These are phyloP conservation scores for Apis mellifera DNA, from an alignment of 1,140 invertebrate genomes.

Conservation along the genomic window DNA sequence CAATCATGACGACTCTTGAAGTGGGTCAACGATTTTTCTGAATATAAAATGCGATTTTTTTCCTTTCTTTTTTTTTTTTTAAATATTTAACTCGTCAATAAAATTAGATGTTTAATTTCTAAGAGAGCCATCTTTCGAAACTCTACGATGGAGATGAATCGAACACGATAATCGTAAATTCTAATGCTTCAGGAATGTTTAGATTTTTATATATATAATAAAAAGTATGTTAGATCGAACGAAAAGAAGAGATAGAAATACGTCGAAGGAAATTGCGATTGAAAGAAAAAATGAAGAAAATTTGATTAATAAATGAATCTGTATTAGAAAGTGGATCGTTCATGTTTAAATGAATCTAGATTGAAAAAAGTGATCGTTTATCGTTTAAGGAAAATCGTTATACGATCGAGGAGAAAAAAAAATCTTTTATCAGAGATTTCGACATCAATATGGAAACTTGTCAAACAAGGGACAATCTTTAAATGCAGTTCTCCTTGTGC, in stretches of 20 bases:
- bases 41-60: neutral
- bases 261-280: neutral
- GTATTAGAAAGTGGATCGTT: conserved; percentile 13
- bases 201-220: neutral
- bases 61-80: neutral
- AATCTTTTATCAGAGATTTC: conserved; percentile 13
- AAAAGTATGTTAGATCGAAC: neutral
- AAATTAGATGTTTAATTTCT: neutral
- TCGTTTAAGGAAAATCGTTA: conserved; percentile 30
- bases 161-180: neutral
- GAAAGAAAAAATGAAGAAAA: neutral
- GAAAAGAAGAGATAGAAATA: no score
- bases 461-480: conserved; percentile 8
- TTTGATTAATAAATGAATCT: neutral
- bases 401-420: neutral
- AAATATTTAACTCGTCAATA: neutral
- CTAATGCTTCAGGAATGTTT: neutral
- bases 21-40: conserved; percentile 59
- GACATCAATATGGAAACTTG: conserved; percentile 44
- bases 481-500: conserved; percentile 35
- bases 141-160: neutral
- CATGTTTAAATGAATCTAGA: conserved; percentile 15
- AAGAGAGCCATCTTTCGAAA: neutral
- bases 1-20: conserved; percentile 41
- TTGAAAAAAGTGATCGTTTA: conserved; percentile 8